Evolutionary conservation across 1,140 invertebrate species (phyloP), one percentile per base, ranked within the genome.

Genomic region (Tetramorium alpestre): DNA sequence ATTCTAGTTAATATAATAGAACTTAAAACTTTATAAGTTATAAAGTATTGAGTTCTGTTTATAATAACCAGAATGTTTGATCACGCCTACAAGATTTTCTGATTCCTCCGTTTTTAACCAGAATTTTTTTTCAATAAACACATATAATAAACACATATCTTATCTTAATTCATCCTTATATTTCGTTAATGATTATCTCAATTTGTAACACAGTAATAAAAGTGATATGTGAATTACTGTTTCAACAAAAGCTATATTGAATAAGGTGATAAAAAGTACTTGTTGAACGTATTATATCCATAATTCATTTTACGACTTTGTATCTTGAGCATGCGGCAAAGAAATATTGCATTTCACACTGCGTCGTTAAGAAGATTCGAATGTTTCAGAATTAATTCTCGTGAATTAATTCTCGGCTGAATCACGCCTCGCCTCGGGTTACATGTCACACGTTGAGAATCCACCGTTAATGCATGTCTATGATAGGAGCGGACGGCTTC

Each of bases 361-460:
- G 38, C 25, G 41, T 13, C 28, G 41, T 73, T 38, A 47, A 75
- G 8, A n/a, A 33, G 1, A 22, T 56, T 56, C 16, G 10, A 28
- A 16, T 69, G 51, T 49, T 13, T 47, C 6, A 44, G 10, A 72
- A 56, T 3, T 13, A 41, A 33, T 33, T 33, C 28, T 33, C 41
- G 54, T 47, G 44, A 62, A 84, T 84, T 75, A 62, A 84, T 75
- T 84, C 69, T 18, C 38, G 2, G 16, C 22, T 73, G 25, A 82
- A 47, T 73, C 38, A 33, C 67, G 3, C 22, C 18, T 47, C 18
- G 51, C 67, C 51, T 44, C 54, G 80, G 51, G 69, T 38, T 25
- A 58, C 16, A 38, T 73, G 16, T 73, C 67, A 28, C 54, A 41
- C 54, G 25, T 33, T 13, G 7, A 44, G 67, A 73, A 60, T 18